Conservation (phyloP, 2,797 vertebrate genomes). For the Phylloscopus collybita region DNA sequence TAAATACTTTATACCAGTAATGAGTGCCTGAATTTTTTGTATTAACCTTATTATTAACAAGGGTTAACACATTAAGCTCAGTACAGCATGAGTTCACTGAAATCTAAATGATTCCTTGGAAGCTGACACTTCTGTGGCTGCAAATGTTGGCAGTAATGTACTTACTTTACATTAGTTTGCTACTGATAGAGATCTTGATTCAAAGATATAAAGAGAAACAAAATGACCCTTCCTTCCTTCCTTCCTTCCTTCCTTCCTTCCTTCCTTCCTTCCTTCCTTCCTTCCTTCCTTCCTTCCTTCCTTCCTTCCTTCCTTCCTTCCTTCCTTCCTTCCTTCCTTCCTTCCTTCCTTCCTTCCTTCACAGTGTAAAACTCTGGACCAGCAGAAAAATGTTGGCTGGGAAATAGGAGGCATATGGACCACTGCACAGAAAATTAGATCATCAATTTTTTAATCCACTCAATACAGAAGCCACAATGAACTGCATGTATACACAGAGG, state of each 20-base stretch:
- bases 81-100: neutral
- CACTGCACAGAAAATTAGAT: neutral
- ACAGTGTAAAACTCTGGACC: neutral
- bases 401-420: neutral
- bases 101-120: neutral
- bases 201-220: neutral
- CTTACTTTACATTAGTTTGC: neutral
- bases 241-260: neutral
- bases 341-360: neutral
- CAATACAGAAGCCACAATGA: neutral
- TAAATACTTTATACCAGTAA: neutral
- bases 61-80: neutral
- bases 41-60: neutral
- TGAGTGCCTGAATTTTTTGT: neutral
- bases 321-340: neutral
- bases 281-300: neutral
- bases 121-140: neutral
- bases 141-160: neutral
- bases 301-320: neutral
- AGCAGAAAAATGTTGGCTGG: neutral
- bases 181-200: neutral
- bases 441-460: neutral
- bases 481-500: neutral
- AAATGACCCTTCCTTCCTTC: neutral
- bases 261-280: neutral